Percentiles rank a stretch among this genome's conserved stretches.
phyloP scores from a whole-genome alignment of 2,888 invertebrate species.

The Trypoxylon attenuatum region DNA sequence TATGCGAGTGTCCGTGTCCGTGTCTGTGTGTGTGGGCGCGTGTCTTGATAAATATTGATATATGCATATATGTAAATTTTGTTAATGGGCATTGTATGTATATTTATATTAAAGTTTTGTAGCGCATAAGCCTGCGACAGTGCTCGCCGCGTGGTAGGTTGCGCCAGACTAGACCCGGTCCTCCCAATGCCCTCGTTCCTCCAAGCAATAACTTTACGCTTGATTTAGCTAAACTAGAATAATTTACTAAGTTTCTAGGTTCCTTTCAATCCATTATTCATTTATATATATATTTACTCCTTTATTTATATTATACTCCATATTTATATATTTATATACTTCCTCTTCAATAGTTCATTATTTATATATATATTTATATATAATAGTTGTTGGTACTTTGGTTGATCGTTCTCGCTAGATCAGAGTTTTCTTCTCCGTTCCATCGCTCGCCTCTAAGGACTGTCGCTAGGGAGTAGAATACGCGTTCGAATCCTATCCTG shows the following conservation, averaged over 20 bases:
- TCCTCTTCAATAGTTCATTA: conserved; percentile 48
- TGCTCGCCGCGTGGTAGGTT: conserved; percentile 31
- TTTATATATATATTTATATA: conserved; percentile 56
- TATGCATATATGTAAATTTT: conserved; percentile 26
- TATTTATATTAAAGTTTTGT: conserved; percentile 66
- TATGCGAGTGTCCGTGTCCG: too few relatives aligned
- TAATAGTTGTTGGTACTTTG: conserved; percentile 82
- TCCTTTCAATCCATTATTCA: conserved; percentile 54
- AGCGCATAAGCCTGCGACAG: conserved; percentile 72
- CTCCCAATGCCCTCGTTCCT: conserved; percentile 23
- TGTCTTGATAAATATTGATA: conserved; percentile 67
- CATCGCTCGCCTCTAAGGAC: conserved; percentile 55
- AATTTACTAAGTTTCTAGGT: conserved; percentile 70
- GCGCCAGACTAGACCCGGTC: conserved; percentile 45
- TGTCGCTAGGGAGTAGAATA: conserved; percentile 29
- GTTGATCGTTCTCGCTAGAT: conserved; percentile 80
- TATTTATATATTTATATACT: conserved; percentile 60
- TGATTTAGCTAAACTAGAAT: conserved; percentile 66
- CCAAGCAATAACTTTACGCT: conserved; percentile 49
- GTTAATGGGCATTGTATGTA: conserved; percentile 44
- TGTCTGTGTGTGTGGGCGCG: too few relatives aligned
- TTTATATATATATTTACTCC: conserved; percentile 51
- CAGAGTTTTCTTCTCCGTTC: conserved; percentile 66
- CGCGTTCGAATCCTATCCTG: too few relatives aligned
- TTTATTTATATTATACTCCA: conserved; percentile 61